Conservation (phyloP, 2,888 invertebrate species). For the Strigamia transsilvanica region DNA sequence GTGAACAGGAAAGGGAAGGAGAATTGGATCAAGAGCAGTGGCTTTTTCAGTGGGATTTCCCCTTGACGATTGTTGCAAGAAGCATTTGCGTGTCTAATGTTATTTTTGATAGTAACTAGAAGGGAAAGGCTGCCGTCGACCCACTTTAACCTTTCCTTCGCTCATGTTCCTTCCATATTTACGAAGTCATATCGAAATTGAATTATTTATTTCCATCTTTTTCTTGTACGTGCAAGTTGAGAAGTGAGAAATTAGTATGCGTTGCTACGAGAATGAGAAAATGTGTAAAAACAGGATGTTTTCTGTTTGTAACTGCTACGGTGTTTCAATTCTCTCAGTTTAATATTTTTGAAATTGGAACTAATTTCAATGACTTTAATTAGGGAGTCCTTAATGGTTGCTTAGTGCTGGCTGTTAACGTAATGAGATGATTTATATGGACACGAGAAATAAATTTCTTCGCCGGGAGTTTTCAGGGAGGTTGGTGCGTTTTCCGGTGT, state of each 20-base stretch:
- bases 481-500: neutral
- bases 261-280: neutral
- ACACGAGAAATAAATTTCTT: slow-evolving; percentile 39
- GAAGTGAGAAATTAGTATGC: neutral
- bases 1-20: slow-evolving; percentile 31
- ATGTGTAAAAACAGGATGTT: slow-evolving; percentile 9
- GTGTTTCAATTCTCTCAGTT: neutral
- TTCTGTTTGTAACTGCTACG: neutral
- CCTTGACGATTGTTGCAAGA: slow-evolving; percentile 28
- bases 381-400: neutral
- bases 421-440: slow-evolving; percentile 30
- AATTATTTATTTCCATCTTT: slow-evolving; percentile 38
- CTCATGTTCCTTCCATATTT: neutral
- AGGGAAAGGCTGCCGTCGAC: slow-evolving; percentile 25
- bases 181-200: slow-evolving; percentile 18
- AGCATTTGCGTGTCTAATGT: slow-evolving; percentile 44
- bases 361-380: slow-evolving; percentile 14
- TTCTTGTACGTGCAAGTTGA: neutral
- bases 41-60: slow-evolving; percentile 30
- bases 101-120: slow-evolving; percentile 30
- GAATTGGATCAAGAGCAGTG: slow-evolving; percentile 36
- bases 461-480: neutral
- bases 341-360: neutral
- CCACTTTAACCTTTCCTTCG: slow-evolving; percentile 23
- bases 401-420: neutral